Base-by-base conservation (phyloP, 2,888 invertebrate species). In the Omphaloscelis lunosa region DNA sequence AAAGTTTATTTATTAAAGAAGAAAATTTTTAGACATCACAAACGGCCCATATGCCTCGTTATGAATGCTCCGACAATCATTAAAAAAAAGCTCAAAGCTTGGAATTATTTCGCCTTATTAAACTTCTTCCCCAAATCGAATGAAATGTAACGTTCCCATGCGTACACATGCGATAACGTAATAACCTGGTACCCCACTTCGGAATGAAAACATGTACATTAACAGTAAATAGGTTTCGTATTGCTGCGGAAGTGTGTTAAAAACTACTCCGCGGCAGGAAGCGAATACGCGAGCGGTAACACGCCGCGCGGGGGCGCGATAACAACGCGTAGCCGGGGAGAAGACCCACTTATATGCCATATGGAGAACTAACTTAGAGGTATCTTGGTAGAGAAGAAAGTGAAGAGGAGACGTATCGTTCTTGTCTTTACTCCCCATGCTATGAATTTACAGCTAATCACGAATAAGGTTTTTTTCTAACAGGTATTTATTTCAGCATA, bases 181-280 rank as follows among this genome's bases (percentile, higher is more conserved):
- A 70, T 74, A 80, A 70, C 77, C 74, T 61, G 34, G 34, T 82
- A 39, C 27, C 80, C 75, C 68, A 80, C 58, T 83, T 86, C 45
- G 17, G n/a, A 80, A 71, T 67, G 65, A 69, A 79, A 85, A 67
- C 70, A 79, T 66, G 76, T 69, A 69, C 74, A 84, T 86, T 79
- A 82, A 69, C 73, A 79, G 75, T 72, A 85, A 86, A 86, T 84
- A 79, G 72, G 72, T 56, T 80, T 68, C 73, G 63, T 67, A 86
- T 86, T 86, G 66, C 83, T 84, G 34, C 87, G 83, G 83, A 87
- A 87, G 79, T 81, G 83, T 85, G 77, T 87, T 80, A 87, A 87
- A 88, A 87, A 88, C 80, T 87, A 88, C 88, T 87, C 61, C 66
- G 77, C 71, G 71, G 69, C 80, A 86, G 87, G 87, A 87, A 87